Base-by-base conservation (phyloP, 2,797 vertebrate genomes). In the Acanthurus lineatus region DNA sequence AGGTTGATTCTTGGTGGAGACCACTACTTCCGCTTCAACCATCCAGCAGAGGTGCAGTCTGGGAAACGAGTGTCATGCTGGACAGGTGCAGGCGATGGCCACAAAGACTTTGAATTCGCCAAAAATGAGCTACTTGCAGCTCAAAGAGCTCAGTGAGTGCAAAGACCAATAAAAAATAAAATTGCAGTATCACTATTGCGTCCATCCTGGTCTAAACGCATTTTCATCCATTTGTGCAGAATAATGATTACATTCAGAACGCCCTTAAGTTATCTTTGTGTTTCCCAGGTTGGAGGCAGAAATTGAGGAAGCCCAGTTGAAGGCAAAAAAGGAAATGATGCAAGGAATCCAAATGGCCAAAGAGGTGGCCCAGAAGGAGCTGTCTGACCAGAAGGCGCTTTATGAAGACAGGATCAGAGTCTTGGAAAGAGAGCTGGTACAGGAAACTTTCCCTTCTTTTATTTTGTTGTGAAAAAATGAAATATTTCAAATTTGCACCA, bases 11-110 rank as follows among this genome's bases (percentile, higher is more conserved):
- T 99, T 1, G 98, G 98, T 38, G 98, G 98, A 65, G 97, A 99
- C 86, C 98, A 99, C 90, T 99, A 99, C 90, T 98, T 99, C 89
- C 96, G 98, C 69, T 98, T 99, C 87, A 98, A 99, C 88, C 97
- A 99, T 85, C 98, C 98, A n/a, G 84, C 94, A 51, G 97, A 99
- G 87, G 97, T 98, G 89, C 96, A 97, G 86, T 95, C 95, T 85
- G 92, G 95, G 64, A 97, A 92, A 82, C 91, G 85, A 0, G 88
- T 86, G 0, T 96, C 95, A 2, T 93, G 92, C 83, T 96, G 94
- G 87, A 92, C 92, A 12, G 73, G 4, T 0, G 16, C 85, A 28
- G 94, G 92, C 1, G 96, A 98, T 3, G 92, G 96, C 14, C 96
- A 96, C 1, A 98, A 97, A 91, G 98, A 97, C 79, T 99, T 99